Conservation (phyloP, 2,797 vertebrate species). For the Eremophila alpestris region DNA sequence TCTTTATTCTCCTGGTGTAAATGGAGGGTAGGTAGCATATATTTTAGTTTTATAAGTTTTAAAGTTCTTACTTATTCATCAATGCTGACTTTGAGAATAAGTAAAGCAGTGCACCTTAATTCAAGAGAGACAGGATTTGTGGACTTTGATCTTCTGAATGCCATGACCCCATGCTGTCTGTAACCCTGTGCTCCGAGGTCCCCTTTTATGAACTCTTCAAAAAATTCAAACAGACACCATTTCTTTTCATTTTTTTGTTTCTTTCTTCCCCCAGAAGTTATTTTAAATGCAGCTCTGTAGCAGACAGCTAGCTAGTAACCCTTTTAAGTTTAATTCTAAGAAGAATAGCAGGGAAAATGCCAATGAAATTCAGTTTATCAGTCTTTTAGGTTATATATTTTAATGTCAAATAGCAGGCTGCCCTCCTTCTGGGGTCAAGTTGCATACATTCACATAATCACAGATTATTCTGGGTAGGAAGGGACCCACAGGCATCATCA, state of each 20-base stretch:
- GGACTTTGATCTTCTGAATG: slow-evolving; percentile 10
- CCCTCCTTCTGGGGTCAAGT: slow-evolving; percentile 65
- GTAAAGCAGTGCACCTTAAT: neutral
- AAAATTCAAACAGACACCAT: neutral
- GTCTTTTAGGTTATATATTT: slow-evolving; percentile 74
- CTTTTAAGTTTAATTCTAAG: neutral
- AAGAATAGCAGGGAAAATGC: neutral
- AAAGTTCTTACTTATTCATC: neutral
- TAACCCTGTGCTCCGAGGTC: neutral
- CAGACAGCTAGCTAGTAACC: neutral
- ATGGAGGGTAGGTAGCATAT: neutral
- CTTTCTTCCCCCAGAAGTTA: neutral
- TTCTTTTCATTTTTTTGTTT: neutral
- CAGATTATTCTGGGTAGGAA: neutral
- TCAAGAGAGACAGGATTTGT: neutral
- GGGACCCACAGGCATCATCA: neutral
- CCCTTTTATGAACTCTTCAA: neutral
- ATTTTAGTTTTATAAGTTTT: neutral
- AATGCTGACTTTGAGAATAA: neutral
- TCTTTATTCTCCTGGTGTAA: neutral
- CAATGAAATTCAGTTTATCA: slow-evolving; percentile 42
- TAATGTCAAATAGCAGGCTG: slow-evolving; percentile 59
- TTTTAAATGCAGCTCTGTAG: neutral
- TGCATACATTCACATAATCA: slow-evolving; percentile 46
- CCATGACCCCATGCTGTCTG: neutral